A percentile compares a stretch with the other conserved stretches of the same genome.
Conservation (phyloP, 2,113 vertebrate species). For the Paedocypris sp. region DNA sequence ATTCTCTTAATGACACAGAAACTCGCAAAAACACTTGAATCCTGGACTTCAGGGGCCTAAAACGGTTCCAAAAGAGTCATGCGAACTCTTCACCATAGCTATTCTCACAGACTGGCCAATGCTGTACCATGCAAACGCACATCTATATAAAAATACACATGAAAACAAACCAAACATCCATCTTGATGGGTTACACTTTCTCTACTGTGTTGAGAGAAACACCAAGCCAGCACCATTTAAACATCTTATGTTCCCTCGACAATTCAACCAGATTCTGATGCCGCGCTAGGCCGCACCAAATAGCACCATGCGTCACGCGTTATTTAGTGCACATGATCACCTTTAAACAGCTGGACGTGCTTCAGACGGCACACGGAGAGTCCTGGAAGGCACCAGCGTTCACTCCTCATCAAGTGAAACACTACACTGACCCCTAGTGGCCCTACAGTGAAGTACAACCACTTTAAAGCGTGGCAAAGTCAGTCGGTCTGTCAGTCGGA, state of each 20-base stretch:
- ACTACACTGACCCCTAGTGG: conserved; percentile 29
- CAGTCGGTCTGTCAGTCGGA: too few species aligned
- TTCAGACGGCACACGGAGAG: conserved; percentile 32
- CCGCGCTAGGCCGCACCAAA: conserved; percentile 23
- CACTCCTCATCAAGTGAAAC: conserved; percentile 18
- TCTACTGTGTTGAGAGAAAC: conserved; percentile 6
- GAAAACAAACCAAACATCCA: not conserved
- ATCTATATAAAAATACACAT: not conserved
- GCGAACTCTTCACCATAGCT: not conserved
- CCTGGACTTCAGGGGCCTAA: too few species aligned
- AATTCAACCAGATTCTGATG: conserved; percentile 40
- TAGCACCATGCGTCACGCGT: conserved; percentile 65
- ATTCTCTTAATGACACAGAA: too few species aligned
- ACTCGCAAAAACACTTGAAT: too few species aligned
- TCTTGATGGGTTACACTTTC: conserved; percentile 17
- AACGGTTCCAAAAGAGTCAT: too few species aligned
- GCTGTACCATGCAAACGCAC: not conserved
- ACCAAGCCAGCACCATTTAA: conserved; percentile 31
- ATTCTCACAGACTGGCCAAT: conserved; percentile 6
- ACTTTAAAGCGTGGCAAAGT: too few species aligned
- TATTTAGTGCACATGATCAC: conserved; percentile 62
- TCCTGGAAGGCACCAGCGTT: conserved; percentile 18
- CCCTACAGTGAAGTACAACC: conserved; percentile 5
- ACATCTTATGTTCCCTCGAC: not conserved
- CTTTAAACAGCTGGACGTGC: conserved; percentile 32